These are phyloP conservation scores for Myanophis thanlyinensis DNA, from an alignment of 2,113 vertebrate genomes.

Conservation along the genomic window DNA sequence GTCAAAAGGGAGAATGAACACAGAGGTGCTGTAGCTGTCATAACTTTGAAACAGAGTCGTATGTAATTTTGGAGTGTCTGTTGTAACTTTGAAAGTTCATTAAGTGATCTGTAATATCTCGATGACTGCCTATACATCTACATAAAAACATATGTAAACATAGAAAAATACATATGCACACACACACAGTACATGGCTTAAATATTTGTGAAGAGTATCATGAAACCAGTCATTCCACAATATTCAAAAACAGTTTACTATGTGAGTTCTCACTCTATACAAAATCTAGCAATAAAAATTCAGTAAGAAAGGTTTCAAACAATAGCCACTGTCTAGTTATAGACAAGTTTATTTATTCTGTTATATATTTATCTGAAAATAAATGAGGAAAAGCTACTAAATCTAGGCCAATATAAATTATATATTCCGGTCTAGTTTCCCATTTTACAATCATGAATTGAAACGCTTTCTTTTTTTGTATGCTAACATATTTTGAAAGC, in stretches of 20 bases:
- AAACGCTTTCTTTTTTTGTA: neutral
- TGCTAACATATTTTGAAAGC: neutral
- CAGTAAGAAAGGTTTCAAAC: neutral
- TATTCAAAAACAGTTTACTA: neutral
- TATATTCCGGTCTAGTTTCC: neutral
- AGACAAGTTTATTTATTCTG: neutral
- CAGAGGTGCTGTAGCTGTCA: neutral
- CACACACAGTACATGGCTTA: neutral
- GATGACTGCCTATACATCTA: neutral
- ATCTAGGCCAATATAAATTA: neutral
- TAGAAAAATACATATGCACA: neutral
- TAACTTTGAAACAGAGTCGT: neutral
- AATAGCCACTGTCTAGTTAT: neutral
- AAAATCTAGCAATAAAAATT: neutral
- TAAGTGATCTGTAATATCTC: no score
- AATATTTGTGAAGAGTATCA: neutral
- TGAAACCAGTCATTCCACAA: neutral
- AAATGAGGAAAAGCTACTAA: neutral
- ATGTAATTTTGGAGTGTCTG: neutral
- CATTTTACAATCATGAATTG: neutral
- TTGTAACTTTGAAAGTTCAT: neutral
- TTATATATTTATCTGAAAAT: neutral
- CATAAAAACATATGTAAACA: neutral
- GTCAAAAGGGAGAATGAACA: neutral
- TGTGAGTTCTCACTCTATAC: neutral